Percentiles rank a stretch among this genome's conserved stretches.
These are phyloP conservation scores for Sebastiscus tertius DNA, from an alignment of 2,797 vertebrate species.

Conservation along the genomic window DNA sequence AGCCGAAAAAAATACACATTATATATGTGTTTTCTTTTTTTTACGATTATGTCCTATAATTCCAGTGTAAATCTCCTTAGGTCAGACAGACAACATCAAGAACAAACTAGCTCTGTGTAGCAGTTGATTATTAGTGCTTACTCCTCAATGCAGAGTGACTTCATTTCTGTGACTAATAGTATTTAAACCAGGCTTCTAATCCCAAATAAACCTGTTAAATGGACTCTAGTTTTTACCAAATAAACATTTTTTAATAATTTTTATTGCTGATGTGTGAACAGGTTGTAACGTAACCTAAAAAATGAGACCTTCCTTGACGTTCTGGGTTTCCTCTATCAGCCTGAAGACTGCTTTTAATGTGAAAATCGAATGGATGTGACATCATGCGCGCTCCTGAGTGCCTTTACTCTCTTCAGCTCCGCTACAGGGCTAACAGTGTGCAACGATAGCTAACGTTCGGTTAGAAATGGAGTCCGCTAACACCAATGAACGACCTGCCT, in stretches of 20 bases:
- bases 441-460: no score
- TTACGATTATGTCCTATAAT: neutral
- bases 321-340: no score
- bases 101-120: neutral
- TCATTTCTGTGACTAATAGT: neutral
- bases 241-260: no score
- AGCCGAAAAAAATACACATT: neutral
- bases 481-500: no score
- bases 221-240: no score
- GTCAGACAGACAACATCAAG: slow-evolving; percentile 16
- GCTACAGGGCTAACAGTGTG: no score
- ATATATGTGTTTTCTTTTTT: neutral
- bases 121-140: neutral
- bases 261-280: no score
- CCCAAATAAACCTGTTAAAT: neutral
- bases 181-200: neutral
- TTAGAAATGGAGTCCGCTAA: no score
- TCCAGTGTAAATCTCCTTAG: slow-evolving; percentile 27
- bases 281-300: no score
- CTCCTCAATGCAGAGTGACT: neutral
- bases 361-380: no score
- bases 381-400: accelerated
- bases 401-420: no score
- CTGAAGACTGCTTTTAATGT: no score
- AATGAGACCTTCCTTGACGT: accelerated